Evolutionary conservation across 2,888 invertebrate species (phyloP), one percentile per base, ranked within the genome.

Genomic region (Alloscopus bannaensis): DNA sequence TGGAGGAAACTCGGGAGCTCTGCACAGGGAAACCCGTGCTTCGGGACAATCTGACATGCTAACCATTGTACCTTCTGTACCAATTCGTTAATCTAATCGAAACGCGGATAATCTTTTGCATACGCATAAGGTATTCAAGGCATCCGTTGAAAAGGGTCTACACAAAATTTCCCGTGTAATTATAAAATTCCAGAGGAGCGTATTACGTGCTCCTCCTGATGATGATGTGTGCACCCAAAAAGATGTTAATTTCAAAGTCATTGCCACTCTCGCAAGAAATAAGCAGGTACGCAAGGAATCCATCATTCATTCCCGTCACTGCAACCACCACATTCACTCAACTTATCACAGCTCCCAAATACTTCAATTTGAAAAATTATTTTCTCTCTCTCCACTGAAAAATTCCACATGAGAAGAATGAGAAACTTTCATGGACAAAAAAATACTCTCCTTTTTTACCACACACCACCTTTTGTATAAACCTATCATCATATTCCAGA

Each of bases 151-250:
- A n/a, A n/a, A n/a, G n/a, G n/a, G n/a, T n/a, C n/a, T n/a, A n/a
- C n/a, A n/a, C n/a, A n/a, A n/a, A n/a, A n/a, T n/a, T n/a, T n/a
- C n/a, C n/a, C n/a, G n/a, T 28, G 45, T 55, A 52, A 52, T 66
- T 66, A 68, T 40, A 68, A 52, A 68, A 68, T 68, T 68, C 68
- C 68, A 68, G 20, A 36, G 6, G 36, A n/a, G n/a, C n/a, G n/a
- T 13, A 8, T 13, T 36, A 6, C 13, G 8, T 36, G 36, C 36
- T 13, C 13, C 36, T 36, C 36, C 36, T 8, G 36, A n/a, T n/a
- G n/a, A n/a, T n/a, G 6, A 8, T n/a, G 13, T 36, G 36, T 36
- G 50, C 50, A 50, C 20, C 11, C 18, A 64, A 28, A n/a, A n/a
- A 31, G n/a, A 59, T 16, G 2, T 29, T 31, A 8, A 3, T 68